Evolutionary conservation across 2,888 invertebrate genomes (phyloP).

Genomic region (Amiota minor): DNA sequence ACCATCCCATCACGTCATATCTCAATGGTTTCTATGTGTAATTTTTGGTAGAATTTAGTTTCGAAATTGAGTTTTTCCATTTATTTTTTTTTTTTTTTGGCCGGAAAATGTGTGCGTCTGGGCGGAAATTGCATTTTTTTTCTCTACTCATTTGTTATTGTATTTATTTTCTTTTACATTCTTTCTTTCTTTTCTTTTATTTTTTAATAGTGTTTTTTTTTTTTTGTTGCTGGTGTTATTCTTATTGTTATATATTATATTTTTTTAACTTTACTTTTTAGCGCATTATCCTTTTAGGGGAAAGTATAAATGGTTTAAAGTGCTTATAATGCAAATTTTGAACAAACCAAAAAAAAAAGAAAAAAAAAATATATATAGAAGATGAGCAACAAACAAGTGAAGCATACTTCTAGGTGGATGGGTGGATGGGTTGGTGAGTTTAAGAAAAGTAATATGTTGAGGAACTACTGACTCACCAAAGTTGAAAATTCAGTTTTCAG

Average conservation of each 20-base stretch:
- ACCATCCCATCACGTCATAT: neutral
- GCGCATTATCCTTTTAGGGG: slow-evolving; percentile 51
- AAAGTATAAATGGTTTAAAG: slow-evolving; percentile 63
- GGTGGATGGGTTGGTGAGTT: too few species aligned
- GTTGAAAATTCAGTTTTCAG: too few species aligned
- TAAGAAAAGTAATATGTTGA: too few species aligned
- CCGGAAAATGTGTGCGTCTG: slow-evolving; percentile 71
- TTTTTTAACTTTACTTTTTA: slow-evolving; percentile 41
- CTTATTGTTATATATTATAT: slow-evolving; percentile 36
- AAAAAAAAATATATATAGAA: neutral
- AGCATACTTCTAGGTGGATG: neutral
- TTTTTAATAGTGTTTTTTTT: neutral
- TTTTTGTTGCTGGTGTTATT: too few species aligned
- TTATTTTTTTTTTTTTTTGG: slow-evolving; percentile 48
- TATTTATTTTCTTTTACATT: slow-evolving; percentile 30
- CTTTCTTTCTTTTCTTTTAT: slow-evolving; percentile 35
- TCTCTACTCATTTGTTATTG: slow-evolving; percentile 20
- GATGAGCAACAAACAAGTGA: neutral
- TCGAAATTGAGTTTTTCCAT: slow-evolving; percentile 54
- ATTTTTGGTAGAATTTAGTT: slow-evolving; percentile 49
- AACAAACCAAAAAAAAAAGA: slow-evolving; percentile 44
- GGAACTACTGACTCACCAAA: too few species aligned
- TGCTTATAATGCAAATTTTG: slow-evolving; percentile 63
- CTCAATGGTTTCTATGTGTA: slow-evolving; percentile 19
- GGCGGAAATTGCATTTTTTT: slow-evolving; percentile 69